Evolutionary conservation across 2,113 vertebrate genomes (phyloP).

Genomic region (Oreocharis arfaki): DNA sequence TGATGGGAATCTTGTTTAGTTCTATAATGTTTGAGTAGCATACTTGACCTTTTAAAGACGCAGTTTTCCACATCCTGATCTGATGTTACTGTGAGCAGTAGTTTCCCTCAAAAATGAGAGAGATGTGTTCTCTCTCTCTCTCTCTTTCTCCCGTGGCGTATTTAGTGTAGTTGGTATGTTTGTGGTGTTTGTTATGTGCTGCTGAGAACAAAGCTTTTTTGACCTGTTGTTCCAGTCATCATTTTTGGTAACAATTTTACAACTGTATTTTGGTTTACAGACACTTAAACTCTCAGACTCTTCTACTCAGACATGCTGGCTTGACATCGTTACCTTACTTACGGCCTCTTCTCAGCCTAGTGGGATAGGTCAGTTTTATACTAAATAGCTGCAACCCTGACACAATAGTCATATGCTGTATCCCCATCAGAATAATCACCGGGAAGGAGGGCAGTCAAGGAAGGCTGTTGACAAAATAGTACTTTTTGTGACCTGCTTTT

Average conservation of each 20-base stretch:
- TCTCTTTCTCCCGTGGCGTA: background rate
- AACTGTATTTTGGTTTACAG: background rate
- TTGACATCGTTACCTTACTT: background rate
- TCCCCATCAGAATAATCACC: background rate
- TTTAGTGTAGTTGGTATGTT: background rate
- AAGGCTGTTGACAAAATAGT: background rate
- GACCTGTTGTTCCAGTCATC: background rate
- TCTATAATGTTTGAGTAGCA: background rate
- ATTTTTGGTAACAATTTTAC: background rate
- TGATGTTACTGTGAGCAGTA: background rate
- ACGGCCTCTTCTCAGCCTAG: background rate
- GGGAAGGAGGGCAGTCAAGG: background rate
- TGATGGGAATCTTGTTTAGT: background rate
- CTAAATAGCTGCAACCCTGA: background rate
- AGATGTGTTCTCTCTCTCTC: background rate
- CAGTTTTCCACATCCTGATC: background rate
- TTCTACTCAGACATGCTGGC: background rate
- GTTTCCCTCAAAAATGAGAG: background rate
- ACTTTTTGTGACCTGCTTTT: background rate
- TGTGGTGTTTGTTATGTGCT: background rate
- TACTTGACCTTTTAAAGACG: background rate
- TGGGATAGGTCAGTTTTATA: background rate
- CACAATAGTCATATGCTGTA: fast-evolving
- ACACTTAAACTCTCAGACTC: background rate
- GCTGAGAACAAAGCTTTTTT: background rate